Conservation (phyloP, 92 coral and sea anemone genomes). For the Scolanthus callimorphus region DNA sequence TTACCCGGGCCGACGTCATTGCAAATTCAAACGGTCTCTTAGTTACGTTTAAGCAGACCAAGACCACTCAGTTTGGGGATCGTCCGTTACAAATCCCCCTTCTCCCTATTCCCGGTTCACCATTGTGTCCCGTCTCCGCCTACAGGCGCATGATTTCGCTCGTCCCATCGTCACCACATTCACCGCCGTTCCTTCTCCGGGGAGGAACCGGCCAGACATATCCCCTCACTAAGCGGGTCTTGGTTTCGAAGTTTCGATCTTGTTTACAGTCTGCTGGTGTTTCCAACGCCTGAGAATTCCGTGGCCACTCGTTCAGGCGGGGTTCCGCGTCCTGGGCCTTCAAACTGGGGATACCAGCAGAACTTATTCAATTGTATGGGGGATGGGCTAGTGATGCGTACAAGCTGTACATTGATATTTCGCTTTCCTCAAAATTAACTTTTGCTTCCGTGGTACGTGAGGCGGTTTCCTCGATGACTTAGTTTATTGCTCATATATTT, state of each 20-base stretch:
- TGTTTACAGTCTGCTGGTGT: slow-evolving; percentile 4
- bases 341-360: background rate
- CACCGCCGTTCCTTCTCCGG: background rate
- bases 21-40: background rate
- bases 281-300: background rate
- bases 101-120: background rate
- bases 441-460: too few species aligned
- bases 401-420: too few species aligned
- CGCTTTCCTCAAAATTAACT: too few species aligned
- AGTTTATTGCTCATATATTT: too few species aligned
- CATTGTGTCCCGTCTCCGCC: slow-evolving; percentile 9
- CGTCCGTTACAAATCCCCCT: slow-evolving; percentile 3
- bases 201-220: background rate
- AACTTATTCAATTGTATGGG: too few species aligned
- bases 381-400: too few species aligned
- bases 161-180: background rate
- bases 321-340: slow-evolving; percentile 19
- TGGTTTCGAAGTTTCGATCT: too few species aligned
- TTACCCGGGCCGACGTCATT: background rate
- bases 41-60: slow-evolving; percentile 14
- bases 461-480: too few species aligned
- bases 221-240: slow-evolving; percentile 6
- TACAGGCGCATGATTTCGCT: slow-evolving; percentile 8
- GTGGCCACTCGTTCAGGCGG: slow-evolving; percentile 11
- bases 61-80: slow-evolving; percentile 13